Evolutionary conservation across 2,113 vertebrate genomes (phyloP), one percentile per base, ranked within the genome.

Genomic region (Lonchura striata): DNA sequence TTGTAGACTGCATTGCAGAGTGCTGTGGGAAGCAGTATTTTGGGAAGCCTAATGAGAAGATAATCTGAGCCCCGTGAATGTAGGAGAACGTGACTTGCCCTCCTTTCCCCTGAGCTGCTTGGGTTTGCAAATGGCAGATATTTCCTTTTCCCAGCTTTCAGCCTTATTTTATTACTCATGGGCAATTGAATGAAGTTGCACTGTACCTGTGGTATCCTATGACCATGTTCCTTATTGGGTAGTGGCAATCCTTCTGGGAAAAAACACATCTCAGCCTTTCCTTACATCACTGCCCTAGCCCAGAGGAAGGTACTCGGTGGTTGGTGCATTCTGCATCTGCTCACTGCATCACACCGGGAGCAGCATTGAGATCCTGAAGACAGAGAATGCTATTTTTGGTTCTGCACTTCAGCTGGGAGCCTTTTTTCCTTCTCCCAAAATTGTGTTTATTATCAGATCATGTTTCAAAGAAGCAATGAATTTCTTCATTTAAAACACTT

Each of bases 21-120:
- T 60, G 60, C 92, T 90, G 88, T 63, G 69, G 86, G 64, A 94
- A 91, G 85, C 78, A 83, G 60, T 61, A 83, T 94, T 91, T 94
- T 5, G 13, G 46, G 47, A 86, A 77, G 49, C 0, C 1, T 27
- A 84, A 44, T 13, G 24, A 47, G 18, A 31, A 56, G 79, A 90
- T 60, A 80, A 66, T 63, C 68, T 42, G 33, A 95, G 49, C 44
- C 52, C 59, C 0, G 3, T 1, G 3, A 86, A 74, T 31, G 41
- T 68, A 64, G 64, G 60, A 64, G 82, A 90, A 37, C 1, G 0
- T 81, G 93, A 68, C 37, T 66, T 81, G 53, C 54, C 28, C 52
- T 94, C 64, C 37, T 84, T 89, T 77, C 35, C 25, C 9, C 59
- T 65, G 53, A 0, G 0, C 37, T 39, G 17, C 52, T 24, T 80